A percentile compares a stretch with the other conserved stretches of the same genome.
phyloP scores from a whole-genome alignment of 2,797 vertebrate species.

The Caiman crocodilus region DNA sequence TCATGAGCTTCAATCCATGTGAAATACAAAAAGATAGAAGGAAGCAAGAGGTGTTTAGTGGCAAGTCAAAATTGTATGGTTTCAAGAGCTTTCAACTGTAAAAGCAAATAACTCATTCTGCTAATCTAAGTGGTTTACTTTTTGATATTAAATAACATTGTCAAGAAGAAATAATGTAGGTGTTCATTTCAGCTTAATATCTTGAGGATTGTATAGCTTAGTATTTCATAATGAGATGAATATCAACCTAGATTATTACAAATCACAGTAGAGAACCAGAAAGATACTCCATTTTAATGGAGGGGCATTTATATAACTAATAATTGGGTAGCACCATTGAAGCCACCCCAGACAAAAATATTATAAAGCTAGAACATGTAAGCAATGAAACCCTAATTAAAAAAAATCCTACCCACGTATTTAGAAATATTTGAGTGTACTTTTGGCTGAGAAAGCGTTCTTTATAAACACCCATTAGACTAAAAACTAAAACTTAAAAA shows the following conservation, averaged over 20 bases:
- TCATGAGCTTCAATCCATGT: not conserved
- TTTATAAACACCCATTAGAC: not conserved
- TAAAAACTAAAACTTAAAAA: not conserved
- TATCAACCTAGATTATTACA: constrained; percentile 46
- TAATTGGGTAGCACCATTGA: constrained; percentile 42
- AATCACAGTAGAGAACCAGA: constrained; percentile 1
- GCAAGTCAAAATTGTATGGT: not conserved
- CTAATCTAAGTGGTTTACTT: not conserved
- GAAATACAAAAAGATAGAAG: constrained; percentile 14
- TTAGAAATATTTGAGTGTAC: not conserved
- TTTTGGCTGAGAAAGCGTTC: not conserved
- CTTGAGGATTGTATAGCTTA: constrained; percentile 43
- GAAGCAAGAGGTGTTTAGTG: not conserved
- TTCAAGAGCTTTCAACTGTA: not conserved
- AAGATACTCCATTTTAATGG: constrained; percentile 37
- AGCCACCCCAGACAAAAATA: not conserved
- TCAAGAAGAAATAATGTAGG: not conserved
- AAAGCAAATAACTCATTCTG: not conserved
- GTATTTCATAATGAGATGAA: constrained; percentile 45
- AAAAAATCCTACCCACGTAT: not conserved
- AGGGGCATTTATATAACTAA: constrained; percentile 26
- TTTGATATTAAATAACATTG: not conserved
- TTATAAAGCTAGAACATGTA: constrained; percentile 23
- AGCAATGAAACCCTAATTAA: not conserved
- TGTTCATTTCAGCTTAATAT: not conserved